Base-by-base conservation (phyloP, 2,888 invertebrate species). In the Eutolmus rufibarbis region DNA sequence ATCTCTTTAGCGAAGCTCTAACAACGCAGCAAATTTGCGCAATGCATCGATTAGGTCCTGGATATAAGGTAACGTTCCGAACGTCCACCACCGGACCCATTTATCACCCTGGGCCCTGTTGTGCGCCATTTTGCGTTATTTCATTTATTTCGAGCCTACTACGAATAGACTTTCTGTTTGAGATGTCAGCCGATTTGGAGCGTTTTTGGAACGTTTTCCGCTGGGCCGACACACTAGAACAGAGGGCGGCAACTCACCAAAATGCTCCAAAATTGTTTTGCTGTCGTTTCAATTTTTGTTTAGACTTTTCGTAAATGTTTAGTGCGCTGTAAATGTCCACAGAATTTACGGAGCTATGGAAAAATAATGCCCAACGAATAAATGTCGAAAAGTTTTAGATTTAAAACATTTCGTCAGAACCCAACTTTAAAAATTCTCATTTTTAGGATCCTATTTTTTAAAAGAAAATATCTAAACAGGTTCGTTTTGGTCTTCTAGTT, bases 11-110 rank as follows among this genome's bases (percentile, higher is more conserved):
- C 90, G 99, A 99, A 93, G 98, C 99, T 77, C 95, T 99, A 90
- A 97, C 97, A 87, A 97, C 99, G 88, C 98, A 98, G 93, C 99
- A 99, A 93, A 98, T 99, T 90, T 98, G 98, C 94, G 98, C 99
- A 90, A 98, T 99, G 96, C 98, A 98, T 93, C 95, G 98, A 90
- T 95, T 99, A 91, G 99, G 99, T 88, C 98, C 99, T 89, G 98
- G 98, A 90, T 99, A 99, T 94, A 98, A 99, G 96, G 98, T 98
- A 94, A 85, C 34, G 37, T 86, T 76, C 23, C 7, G 37, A n/a
- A 51, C 56, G 66, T 66, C 23, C 23, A 19, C 66, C 23, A 9
- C 66, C 66, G 37, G 31, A 79, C 12, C n/a, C 16, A 51, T 79
- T 16, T 51, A 86, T 77, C 37, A 86, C 74, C 31, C 79, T 66